Base-by-base conservation (phyloP, 2,113 vertebrate genomes). In the Platysternon megacephalum region DNA sequence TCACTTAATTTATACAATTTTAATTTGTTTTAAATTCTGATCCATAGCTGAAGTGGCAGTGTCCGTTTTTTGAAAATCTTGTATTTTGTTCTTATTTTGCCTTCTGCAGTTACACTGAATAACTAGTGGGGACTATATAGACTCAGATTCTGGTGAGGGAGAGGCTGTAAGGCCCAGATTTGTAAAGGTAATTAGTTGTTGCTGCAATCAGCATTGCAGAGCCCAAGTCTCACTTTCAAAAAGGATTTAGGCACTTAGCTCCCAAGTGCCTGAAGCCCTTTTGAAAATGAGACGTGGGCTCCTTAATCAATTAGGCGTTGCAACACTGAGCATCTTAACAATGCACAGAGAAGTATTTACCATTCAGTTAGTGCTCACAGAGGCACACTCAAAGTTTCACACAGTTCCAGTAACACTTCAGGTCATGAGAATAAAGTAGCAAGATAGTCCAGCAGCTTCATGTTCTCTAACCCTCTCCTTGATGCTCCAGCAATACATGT, bases 381-480 rank as follows among this genome's bases (percentile, higher is more conserved):
- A 68, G 29, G 11, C 12, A n/a, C 35, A 29, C 6, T 32, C 26
- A 61, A 56, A 56, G 24, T 68, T 35, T n/a, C 35, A n/a, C 61
- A n/a, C 35, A 68, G 14, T 16, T 68, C 61, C 32, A 17, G 61
- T n/a, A 32, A 68, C 61, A 68, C 32, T 68, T 82, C 28, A 58
- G 9, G 5, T 11, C 74, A 32, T 56, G 42, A 85, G 39, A 53
- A 87, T 39, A 48, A 10, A 48, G 32, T 22, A 0, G 0, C 12
- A 0, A 65, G 21, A 21, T 53, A 21, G 1, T 68, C 61, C 82
- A 1, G 0, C 0, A 0, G 44, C 53, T 74, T 32, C 28, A 17
- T 39, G 55, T 51, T 82, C 46, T 82, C n/a, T 61, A 88, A 4
- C 26, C 6, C 3, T 65, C 72, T 39, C 0, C 1, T 84, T 93